Evolutionary conservation across 1,140 invertebrate genomes (phyloP), one percentile per base, ranked within the genome.

Genomic region (Cephus cinctus): DNA sequence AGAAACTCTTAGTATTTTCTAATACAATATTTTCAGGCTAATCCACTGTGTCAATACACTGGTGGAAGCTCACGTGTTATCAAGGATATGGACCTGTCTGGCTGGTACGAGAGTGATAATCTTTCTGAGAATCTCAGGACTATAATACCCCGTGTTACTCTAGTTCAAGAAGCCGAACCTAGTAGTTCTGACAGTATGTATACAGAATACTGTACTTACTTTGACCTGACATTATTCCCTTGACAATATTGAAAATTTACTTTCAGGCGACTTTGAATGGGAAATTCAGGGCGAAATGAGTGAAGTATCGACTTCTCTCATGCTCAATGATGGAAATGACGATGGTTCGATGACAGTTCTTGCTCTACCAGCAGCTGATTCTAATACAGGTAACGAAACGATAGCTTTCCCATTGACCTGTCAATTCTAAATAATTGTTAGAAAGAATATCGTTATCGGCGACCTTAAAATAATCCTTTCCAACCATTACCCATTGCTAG

Each of bases 121-220:
- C 78, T 95, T 20, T 84, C 86, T 27, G 84, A 87, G 58, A 96
- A 95, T 81, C 77, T 94, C 9, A 78, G 86, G 41, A 87, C 87
- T 12, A 73, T 85, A 4, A 83, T 95, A 41, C 77, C 79, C 23
- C 79, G 82, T 55, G 81, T 92, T 19, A 78, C 80, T 3, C 66
- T 84, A 2, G 76, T 79, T 27, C 80, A 84, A 59, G 80, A 84
- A 52, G 75, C 81, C 9, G 77, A 80, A 20, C 75, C 75, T 14
- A 78, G 76, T 56, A 81, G 76, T 55, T 82, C 77, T 14, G 78
- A 83, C 43, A 81, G 80, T 81, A 66, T 73, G 65, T 56, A 34
- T n/a, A n/a, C n/a, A n/a, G n/a, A n/a, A n/a, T n/a, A 16, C 15
- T 38, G 11, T n/a, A 9, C 22, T 27, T 30, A 12, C 3, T 4